These are phyloP conservation scores for Aptenodytes forsteri DNA, from an alignment of 2,113 vertebrate species.

Conservation along the genomic window DNA sequence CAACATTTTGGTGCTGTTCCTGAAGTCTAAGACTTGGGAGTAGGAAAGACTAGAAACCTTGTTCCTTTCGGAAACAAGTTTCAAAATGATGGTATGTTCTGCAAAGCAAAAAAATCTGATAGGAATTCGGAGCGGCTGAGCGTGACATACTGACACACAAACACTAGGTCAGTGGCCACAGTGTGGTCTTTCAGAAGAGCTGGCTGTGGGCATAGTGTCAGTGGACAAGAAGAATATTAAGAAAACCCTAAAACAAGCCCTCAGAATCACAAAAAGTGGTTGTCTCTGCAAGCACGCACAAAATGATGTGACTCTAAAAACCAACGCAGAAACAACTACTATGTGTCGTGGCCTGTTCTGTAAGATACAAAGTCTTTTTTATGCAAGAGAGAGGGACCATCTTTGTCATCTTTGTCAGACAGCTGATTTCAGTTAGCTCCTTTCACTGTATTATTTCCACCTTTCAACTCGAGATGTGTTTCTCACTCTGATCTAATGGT, in stretches of 20 bases:
- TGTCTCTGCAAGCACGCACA: not conserved
- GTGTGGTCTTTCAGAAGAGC: not conserved
- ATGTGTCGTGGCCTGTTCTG: rapidly evolving
- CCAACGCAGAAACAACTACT: not conserved
- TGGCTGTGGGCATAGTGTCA: not conserved
- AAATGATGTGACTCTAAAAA: not conserved
- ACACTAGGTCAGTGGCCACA: not conserved
- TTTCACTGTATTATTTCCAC: not conserved
- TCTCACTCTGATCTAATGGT: not conserved
- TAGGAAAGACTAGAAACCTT: not conserved
- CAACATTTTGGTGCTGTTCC: not conserved
- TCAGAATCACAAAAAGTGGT: not conserved
- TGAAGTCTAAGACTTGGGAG: not conserved
- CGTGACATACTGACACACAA: not conserved
- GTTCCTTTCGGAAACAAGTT: not conserved
- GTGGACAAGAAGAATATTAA: not conserved
- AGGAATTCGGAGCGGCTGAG: not conserved
- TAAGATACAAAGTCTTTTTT: not conserved
- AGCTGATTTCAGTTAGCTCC: not conserved
- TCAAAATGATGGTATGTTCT: not conserved
- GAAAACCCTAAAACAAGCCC: not conserved
- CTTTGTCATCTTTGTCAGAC: not conserved
- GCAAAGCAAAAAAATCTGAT: not conserved
- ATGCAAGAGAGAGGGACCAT: not conserved
- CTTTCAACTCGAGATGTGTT: not conserved